Evolutionary conservation across 92 coral and sea anemone genomes (phyloP).

Genomic region (Blastomussa wellsi): DNA sequence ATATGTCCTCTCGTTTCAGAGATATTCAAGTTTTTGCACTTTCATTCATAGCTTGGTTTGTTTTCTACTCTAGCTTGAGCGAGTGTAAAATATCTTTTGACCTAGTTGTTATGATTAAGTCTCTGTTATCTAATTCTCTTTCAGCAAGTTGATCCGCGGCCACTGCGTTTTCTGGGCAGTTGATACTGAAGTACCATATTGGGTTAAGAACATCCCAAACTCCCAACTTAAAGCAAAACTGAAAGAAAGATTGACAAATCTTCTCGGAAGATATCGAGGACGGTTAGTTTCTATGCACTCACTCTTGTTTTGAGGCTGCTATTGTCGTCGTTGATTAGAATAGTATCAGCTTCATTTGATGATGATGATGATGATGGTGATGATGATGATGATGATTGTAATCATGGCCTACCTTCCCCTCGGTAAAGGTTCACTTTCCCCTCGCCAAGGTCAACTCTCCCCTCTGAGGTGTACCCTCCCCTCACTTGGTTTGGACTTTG

Average conservation of each 20-base stretch:
- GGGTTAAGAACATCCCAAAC: constrained; percentile 53
- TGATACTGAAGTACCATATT: constrained; percentile 63
- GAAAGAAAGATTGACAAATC: constrained; percentile 43
- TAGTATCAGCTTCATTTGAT: not conserved
- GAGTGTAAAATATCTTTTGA: too few species aligned
- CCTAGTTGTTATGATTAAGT: not conserved
- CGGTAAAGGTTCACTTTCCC: too few species aligned
- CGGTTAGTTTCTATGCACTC: constrained; percentile 47
- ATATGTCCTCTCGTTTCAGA: too few species aligned
- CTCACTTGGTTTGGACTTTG: too few species aligned
- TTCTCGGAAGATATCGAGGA: constrained; percentile 58
- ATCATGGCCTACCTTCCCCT: too few species aligned
- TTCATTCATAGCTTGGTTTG: too few species aligned
- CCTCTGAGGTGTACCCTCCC: too few species aligned
- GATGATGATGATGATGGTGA: not conserved
- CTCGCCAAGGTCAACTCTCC: too few species aligned
- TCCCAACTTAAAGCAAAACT: constrained; percentile 39
- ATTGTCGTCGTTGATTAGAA: not conserved
- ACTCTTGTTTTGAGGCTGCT: not conserved
- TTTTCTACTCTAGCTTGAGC: too few species aligned
- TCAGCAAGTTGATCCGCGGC: constrained; percentile 75
- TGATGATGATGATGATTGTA: not conserved
- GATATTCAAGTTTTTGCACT: too few species aligned
- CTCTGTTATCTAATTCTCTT: not conserved
- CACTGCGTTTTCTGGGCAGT: constrained; percentile 89